Evolutionary conservation across 64 coral and sea anemone species (phyloP).

Genomic region (Stylophora pistillata): DNA sequence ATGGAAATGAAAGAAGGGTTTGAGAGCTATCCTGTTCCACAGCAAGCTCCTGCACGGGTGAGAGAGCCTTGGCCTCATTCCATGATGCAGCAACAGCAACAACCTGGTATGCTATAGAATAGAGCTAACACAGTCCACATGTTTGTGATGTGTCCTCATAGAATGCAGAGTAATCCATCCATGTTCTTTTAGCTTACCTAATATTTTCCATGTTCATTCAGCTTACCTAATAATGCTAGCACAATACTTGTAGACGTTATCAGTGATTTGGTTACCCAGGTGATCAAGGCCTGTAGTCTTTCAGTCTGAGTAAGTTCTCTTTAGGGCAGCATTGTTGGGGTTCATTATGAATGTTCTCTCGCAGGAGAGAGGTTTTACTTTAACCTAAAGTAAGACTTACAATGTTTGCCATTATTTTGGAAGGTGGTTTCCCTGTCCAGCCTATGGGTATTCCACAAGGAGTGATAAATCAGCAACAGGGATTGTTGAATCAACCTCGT

Average conservation of each 20-base stretch:
- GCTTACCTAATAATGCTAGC: too few species aligned
- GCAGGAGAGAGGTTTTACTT: too few species aligned
- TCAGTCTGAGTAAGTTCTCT: too few species aligned
- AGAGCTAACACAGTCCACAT: neutral
- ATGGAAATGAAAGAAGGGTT: slow-evolving; percentile 16
- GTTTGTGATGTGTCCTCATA: too few species aligned
- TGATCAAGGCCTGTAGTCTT: too few species aligned
- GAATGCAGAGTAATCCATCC: too few species aligned
- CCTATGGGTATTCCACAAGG: neutral
- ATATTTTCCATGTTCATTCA: too few species aligned
- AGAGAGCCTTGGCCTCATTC: slow-evolving; percentile 10
- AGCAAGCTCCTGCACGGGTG: neutral
- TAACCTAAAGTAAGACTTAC: neutral
- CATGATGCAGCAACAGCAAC: slow-evolving; percentile 8
- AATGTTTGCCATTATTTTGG: neutral
- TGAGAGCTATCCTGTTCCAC: slow-evolving; percentile 19
- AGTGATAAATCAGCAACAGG: slow-evolving; percentile 7
- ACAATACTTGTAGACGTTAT: too few species aligned
- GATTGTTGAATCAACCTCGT: neutral
- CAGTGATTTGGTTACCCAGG: too few species aligned
- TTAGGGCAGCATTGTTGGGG: too few species aligned
- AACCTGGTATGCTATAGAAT: neutral
- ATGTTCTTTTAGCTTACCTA: too few species aligned
- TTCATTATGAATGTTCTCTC: too few species aligned
- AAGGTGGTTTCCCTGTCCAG: slow-evolving; percentile 14